Evolutionary conservation across 2,797 vertebrate genomes (phyloP).

Genomic region (Sebastiscus tertius): DNA sequence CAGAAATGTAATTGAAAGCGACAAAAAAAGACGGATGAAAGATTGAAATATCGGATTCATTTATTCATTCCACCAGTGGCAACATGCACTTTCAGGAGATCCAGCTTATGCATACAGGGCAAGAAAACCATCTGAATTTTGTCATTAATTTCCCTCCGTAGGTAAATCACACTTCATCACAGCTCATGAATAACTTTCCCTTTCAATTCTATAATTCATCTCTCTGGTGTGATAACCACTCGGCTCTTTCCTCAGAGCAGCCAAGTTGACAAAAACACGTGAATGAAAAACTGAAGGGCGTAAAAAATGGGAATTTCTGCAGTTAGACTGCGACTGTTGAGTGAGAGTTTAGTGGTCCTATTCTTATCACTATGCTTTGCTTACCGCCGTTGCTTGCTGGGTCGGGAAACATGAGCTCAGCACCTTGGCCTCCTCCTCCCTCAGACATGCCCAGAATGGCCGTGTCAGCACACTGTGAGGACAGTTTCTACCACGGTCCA

Average conservation of each 20-base stretch:
- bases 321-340: neutral
- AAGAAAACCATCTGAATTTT: slow-evolving; percentile 16
- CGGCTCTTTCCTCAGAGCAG: neutral
- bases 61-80: slow-evolving; percentile 17
- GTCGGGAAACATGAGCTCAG: slow-evolving; percentile 71
- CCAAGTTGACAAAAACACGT: slow-evolving; percentile 1
- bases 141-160: slow-evolving; percentile 32
- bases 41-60: slow-evolving; percentile 20
- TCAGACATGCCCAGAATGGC: slow-evolving; percentile 57
- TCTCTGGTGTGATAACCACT: slow-evolving; percentile 11
- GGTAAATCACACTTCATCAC: slow-evolving; percentile 42
- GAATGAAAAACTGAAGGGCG: slow-evolving; percentile 8
- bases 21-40: slow-evolving; percentile 33
- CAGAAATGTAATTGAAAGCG: neutral
- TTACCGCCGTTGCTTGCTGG: slow-evolving; percentile 54
- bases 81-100: slow-evolving; percentile 15
- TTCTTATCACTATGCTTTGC: slow-evolving; percentile 51
- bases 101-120: slow-evolving; percentile 1
- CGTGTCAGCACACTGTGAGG: slow-evolving; percentile 64
- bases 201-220: slow-evolving; percentile 36
- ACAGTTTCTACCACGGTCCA: slow-evolving; percentile 34
- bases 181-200: slow-evolving; percentile 32
- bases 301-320: neutral
- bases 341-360: neutral
- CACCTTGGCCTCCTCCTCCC: slow-evolving; percentile 55